Evolutionary conservation across 2,113 vertebrate species (phyloP), one percentile per base, ranked within the genome.

Genomic region (Charina bottae): DNA sequence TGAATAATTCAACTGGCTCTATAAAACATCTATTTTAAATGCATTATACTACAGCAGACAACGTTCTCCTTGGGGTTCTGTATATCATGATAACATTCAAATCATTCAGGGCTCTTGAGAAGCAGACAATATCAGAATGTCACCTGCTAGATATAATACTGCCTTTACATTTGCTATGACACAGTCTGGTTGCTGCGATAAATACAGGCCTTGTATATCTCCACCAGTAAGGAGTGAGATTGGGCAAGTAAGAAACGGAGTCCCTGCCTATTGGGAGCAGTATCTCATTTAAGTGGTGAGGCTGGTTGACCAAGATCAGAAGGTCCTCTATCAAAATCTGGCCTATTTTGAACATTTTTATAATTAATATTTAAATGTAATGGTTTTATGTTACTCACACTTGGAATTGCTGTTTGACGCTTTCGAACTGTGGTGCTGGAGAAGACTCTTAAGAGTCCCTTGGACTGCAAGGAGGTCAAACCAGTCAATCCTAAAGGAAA

Each of bases 1-100:
- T 93, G 64, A 72, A 88, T 93, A 94, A 95, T 92, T 93, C 87
- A 94, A 87, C 59, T 8, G 24, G 59, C 89, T 90, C 91, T 94
- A 59, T 17, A 4, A 94, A 90, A 89, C 56, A 94, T 55, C 87
- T 88, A 90, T 91, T 93, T 94, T 94, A 42, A 58, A 72, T 49
- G 54, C 42, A 84, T 91, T 92, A 92, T 15, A 88, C 24, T 89
- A 72, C 42, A 7, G 64, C 21, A 87, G 0, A 0, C 85, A 95
- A 91, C 23, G 21, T 89, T 95, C 83, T 86, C 37, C 92, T 90
- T 88, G 42, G 68, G 91, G 90, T 54, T 92, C 88, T 64, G 37
- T 78, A 89, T 2, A 0, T 78, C 59, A 83, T 85, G 88, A 92
- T 92, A 91, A 89, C 33, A 86, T 78, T 49, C 55, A 92, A 91